Percentiles rank a stretch among this genome's conserved stretches.
These are phyloP conservation scores for Drosophila erecta DNA, from an alignment of 1,140 invertebrate genomes.

Conservation along the genomic window DNA sequence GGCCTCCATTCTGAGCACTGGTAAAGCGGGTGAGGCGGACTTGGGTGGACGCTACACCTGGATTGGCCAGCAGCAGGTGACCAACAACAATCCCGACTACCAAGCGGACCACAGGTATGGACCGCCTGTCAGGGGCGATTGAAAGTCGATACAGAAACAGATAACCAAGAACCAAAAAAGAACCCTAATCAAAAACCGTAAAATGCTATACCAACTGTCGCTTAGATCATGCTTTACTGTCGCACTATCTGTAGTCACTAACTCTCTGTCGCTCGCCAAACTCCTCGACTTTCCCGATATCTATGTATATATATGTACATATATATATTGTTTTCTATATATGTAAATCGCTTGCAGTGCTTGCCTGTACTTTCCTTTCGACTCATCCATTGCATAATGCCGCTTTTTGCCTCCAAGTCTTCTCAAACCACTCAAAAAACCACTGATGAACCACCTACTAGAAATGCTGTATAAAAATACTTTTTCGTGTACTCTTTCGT, in stretches of 20 bases:
- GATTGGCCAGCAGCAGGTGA: constrained; percentile 56
- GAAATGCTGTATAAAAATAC: constrained; percentile 55
- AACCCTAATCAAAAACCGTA: constrained; percentile 43
- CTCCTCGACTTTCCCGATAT: constrained; percentile 3
- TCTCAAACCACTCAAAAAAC: constrained; percentile 20
- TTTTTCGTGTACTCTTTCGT: constrained; percentile 41
- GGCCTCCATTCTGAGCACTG: constrained; percentile 87
- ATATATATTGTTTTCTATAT: constrained; percentile 16
- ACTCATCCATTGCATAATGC: constrained; percentile 41
- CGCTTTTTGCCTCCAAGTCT: constrained; percentile 60
- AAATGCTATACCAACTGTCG: constrained; percentile 76
- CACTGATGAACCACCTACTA: constrained; percentile 38
- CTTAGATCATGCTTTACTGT: constrained; percentile 77
- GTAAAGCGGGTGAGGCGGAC: constrained; percentile 64
- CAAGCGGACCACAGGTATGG: constrained; percentile 67
- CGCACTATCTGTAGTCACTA: constrained; percentile 67
- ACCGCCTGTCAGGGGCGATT: background rate
- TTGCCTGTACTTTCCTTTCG: constrained; percentile 39
- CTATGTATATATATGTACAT: background rate
- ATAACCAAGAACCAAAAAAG: constrained; percentile 27
- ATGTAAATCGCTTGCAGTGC: constrained; percentile 54
- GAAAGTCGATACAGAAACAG: background rate
- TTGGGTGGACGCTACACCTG: constrained; percentile 65
- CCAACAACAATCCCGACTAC: constrained; percentile 59
- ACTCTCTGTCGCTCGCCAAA: constrained; percentile 39